phyloP scores from a whole-genome alignment of 2,888 invertebrate genomes.

The Uloborus plumipes region DNA sequence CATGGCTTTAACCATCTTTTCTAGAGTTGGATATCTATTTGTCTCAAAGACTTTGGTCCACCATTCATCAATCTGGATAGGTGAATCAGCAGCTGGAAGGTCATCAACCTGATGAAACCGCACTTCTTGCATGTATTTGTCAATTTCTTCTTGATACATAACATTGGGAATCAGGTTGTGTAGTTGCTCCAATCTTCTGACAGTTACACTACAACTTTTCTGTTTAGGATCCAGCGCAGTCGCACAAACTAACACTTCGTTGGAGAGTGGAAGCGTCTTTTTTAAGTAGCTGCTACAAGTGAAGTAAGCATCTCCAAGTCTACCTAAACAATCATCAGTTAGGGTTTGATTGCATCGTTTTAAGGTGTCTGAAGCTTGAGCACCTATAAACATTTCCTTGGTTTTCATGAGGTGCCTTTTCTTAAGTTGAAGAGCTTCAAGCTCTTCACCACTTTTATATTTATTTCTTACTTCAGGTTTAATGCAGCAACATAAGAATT shows the following conservation, averaged over 20 bases:
- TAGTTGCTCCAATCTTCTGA: not conserved
- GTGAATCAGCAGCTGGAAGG: not conserved
- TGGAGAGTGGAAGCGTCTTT: no score
- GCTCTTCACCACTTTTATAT: not conserved
- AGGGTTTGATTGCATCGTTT: not conserved
- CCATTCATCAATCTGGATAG: not conserved
- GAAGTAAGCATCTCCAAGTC: not conserved
- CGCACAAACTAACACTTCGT: not conserved
- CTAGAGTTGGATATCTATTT: not conserved
- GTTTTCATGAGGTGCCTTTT: not conserved
- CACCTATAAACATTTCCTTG: not conserved
- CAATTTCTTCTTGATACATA: not conserved
- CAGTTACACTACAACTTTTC: not conserved
- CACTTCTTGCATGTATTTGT: not conserved
- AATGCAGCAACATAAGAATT: not conserved
- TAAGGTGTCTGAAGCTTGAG: not conserved
- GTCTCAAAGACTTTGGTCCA: not conserved
- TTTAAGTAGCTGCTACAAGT: no score
- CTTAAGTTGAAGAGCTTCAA: no score
- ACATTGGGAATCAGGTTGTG: not conserved
- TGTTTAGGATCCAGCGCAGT: not conserved
- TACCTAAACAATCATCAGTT: not conserved
- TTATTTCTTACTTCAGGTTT: not conserved
- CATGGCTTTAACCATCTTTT: not conserved
- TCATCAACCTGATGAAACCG: not conserved